Conservation (phyloP, 2,888 invertebrate species). For the Phaonia tiefii region DNA sequence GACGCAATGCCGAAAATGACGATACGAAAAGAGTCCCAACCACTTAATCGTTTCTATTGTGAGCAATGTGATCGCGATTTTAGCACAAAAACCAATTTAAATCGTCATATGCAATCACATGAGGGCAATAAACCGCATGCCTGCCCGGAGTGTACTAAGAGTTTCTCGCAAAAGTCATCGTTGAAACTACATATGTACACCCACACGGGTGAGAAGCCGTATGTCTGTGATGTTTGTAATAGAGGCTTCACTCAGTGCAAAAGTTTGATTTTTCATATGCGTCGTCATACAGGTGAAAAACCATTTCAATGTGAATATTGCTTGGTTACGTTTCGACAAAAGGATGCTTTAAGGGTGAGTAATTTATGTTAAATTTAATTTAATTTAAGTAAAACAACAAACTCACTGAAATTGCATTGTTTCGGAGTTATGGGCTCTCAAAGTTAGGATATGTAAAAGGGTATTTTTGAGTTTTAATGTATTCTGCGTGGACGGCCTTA, state of each 20-base stretch:
- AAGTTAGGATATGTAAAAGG: too few species aligned
- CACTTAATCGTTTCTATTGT: conserved; percentile 68
- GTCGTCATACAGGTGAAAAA: conserved; percentile 77
- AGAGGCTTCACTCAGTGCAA: conserved; percentile 77
- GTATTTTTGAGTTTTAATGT: too few species aligned
- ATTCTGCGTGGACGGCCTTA: too few species aligned
- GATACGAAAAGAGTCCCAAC: conserved; percentile 22
- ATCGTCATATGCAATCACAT: conserved; percentile 75
- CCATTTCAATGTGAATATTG: conserved; percentile 76
- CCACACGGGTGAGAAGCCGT: conserved; percentile 76
- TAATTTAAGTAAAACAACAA: too few species aligned
- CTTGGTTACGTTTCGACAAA: conserved; percentile 74
- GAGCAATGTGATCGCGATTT: conserved; percentile 76
- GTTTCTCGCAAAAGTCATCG: conserved; percentile 76
- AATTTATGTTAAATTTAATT: neutral
- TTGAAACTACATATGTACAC: conserved; percentile 76
- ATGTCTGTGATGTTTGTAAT: conserved; percentile 73
- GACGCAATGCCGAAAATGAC: conserved; percentile 24
- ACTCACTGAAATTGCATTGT: too few species aligned
- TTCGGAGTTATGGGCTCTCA: too few species aligned
- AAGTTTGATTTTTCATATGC: conserved; percentile 75
- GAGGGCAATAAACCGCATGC: conserved; percentile 74
- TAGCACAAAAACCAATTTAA: conserved; percentile 77
- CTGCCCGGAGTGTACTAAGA: conserved; percentile 73
- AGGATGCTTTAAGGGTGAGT: conserved; percentile 75